Evolutionary conservation across 2,113 vertebrate species (phyloP), one percentile per base, ranked within the genome.

Genomic region (Ailuropoda melanoleuca): DNA sequence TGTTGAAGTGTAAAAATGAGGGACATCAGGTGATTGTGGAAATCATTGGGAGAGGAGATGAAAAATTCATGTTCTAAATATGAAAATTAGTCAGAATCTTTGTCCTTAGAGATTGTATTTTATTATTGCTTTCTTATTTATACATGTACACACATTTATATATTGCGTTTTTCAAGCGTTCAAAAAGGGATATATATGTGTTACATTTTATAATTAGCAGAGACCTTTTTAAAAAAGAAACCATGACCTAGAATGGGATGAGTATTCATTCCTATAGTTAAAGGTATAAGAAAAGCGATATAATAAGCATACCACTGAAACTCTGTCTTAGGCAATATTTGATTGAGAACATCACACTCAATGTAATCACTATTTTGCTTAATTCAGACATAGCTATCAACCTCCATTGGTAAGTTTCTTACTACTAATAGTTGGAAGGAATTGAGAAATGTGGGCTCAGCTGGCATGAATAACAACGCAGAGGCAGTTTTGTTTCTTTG

Each of bases 401-500:
- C 81, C 70, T 95, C 34, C 56, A 75, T 68, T 94, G 56, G 58
- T 89, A 89, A 46, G 26, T 92, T 83, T 92, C n/a, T 72, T 90
- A 13, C 26, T 58, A n/a, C 14, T 56, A 93, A n/a, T 62, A 91
- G 8, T 89, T 89, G 83, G 86, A 97, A 97, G 43, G 48, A 74
- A 85, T 46, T 60, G 78, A 89, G 39, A 96, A 92, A 86, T 75
- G 4, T 87, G 53, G 26, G 64, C 48, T 95, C 46, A 94, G 50
- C 19, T 94, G 94, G 97, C 92, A 82, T 24, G 24, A 19, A 18
- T 72, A 86, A 58, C 50, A 78, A 90, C 2, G 26, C 1, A 1
- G 80, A 93, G 12, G 60, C 37, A 48, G 60, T 89, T 86, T 70
- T 83, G 8, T 46, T 31, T 48, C 77, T 86, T 96, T 97, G 93